These are phyloP conservation scores for Sphaeramia orbicularis DNA, from an alignment of 2,797 vertebrate species.

Conservation along the genomic window DNA sequence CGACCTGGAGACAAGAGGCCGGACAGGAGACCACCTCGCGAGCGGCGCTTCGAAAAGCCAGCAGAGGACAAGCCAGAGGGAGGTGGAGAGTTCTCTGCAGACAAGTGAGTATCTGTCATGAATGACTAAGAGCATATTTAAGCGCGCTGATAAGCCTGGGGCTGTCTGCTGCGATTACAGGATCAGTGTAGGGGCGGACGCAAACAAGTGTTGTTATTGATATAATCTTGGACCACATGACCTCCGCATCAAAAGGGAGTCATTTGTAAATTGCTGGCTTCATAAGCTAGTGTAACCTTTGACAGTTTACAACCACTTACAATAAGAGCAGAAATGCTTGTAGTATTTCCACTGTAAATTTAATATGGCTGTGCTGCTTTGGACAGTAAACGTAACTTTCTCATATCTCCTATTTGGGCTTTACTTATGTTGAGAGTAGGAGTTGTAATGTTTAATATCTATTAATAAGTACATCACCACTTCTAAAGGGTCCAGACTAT, in stretches of 20 bases:
- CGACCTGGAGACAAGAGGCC: constrained; percentile 93
- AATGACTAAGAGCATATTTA: constrained; percentile 5
- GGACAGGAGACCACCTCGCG: constrained; percentile 95
- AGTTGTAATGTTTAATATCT: too few species aligned
- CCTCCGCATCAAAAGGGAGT: not conserved
- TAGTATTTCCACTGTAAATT: not conserved
- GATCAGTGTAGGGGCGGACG: not conserved
- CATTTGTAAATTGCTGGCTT: not conserved
- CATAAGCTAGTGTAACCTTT: not conserved
- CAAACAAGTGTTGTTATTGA: not conserved
- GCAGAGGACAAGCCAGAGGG: constrained; percentile 95
- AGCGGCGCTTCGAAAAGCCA: constrained; percentile 95
- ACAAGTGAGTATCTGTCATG: constrained; percentile 87
- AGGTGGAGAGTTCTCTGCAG: constrained; percentile 92
- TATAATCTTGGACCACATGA: not conserved
- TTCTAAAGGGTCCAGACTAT: too few species aligned
- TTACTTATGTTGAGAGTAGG: too few species aligned
- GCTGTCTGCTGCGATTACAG: not conserved
- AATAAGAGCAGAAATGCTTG: not conserved
- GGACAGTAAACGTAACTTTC: too few species aligned
- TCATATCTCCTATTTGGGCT: too few species aligned
- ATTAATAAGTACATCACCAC: too few species aligned
- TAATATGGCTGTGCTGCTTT: not conserved
- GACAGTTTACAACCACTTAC: not conserved
- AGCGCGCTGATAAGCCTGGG: constrained; percentile 1